Base-by-base conservation (phyloP, 2,113 vertebrate genomes). In the Istiophorus platypterus region DNA sequence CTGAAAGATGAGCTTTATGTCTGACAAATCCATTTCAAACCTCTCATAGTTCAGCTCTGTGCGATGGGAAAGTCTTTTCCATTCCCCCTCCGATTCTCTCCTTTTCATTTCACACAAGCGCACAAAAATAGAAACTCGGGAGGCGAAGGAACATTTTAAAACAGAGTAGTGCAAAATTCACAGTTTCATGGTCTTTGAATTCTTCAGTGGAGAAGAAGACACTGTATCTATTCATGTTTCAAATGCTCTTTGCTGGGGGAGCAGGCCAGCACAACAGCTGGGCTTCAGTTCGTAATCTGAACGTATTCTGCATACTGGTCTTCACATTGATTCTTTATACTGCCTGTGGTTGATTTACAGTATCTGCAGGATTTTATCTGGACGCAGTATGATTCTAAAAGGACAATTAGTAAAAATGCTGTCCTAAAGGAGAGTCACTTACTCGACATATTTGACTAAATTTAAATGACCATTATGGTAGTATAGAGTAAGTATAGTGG, bases 21-120 rank as follows among this genome's bases (percentile, higher is more conserved):
- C 88, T 90, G 89, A 88, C 73, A 66, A 83, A 86, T 76, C 67
- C 39, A 81, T 86, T 86, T 72, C 15, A 66, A 68, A 63, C 18
- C 59, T 58, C 62, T 27, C 20, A 41, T 22, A 45, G 24, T 37
- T 45, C 24, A 1, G 72, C 37, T 69, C 34, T 58, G 61, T 6
- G 13, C 42, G 34, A 69, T 80, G 81, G 81, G 62, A 89, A 88
- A 89, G 65, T 75, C 49, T 69, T 84, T 18, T 49, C 39, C 69
- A 34, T 27, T 61, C 18, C 22, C 22, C 4, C n/a, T 78, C 45
- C 15, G 20, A n/a, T 41, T 64, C 45, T 57, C 74, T 75, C n/a
- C 20, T 42, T 47, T 26, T 34, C 24, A 66, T 78, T 77, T 84
- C 37, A 45, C 78, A 79, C 69, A 61, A 41, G 74, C 24, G 68